Evolutionary conservation across 2,797 vertebrate species (phyloP), one percentile per base, ranked within the genome.

Genomic region (Borostomias antarcticus): DNA sequence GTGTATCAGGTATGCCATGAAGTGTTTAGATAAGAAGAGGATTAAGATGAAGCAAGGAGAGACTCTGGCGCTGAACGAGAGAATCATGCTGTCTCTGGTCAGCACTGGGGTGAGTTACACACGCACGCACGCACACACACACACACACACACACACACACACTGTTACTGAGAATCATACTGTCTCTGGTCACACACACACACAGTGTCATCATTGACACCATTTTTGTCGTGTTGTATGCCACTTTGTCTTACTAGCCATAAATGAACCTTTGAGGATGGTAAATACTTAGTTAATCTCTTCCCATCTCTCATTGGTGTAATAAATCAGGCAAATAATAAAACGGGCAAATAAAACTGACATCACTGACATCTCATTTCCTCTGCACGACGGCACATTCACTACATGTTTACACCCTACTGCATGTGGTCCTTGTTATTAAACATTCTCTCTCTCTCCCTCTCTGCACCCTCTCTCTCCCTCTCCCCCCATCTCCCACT

Each of bases 1-100:
- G 54, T 64, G 29, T 70, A 33, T 62, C 78, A 99, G 97, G 97
- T 99, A 98, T 68, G 97, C 97, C 70, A 99, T 99, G 97, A 99
- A 99, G 82, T 99, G 97, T 92, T 82, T 99, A 88, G 97, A 99
- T 87, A 99, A 99, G 90, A 99, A 99, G 86, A 92, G 97, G 84
- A 97, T 99, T 86, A 99, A 99, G 88, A 98, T 98, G 97, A 99
- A 99, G 82, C 97, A 99, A 88, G 97, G 97, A 4, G 97, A 99
- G 86, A 98, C 97, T 0, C 84, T 98, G 68, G 96, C 97, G 30
- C 92, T 99, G 80, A 99, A 98, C 4, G 97, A 99, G 84, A 93
- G 97, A 78, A 98, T 98, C 84, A 99, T 98, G 97, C 87, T 99
- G 86, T 98, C 97, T 0, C 88, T 98, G 61, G 96, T 98, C 91